Base-by-base conservation (phyloP, 2,113 vertebrate species). In the Thermophis baileyi region DNA sequence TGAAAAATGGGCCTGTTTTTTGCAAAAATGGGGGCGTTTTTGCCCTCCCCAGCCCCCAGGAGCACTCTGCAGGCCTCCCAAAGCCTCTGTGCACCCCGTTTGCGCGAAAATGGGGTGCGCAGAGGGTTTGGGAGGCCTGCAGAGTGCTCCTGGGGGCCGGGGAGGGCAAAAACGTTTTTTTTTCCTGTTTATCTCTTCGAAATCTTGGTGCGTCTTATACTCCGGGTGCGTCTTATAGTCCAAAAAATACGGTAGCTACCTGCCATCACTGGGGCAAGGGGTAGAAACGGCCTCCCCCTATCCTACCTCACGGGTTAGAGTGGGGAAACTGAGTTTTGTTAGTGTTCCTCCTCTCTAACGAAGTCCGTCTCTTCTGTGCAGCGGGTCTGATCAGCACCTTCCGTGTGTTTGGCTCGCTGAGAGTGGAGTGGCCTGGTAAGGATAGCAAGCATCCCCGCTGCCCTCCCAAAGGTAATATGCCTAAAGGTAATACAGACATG, bases 381-480 rank as follows among this genome's bases (percentile, higher is more conserved):
- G 99, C 98, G 97, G 99, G 99, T 91, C 97, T 99, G 96, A 98
- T 99, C 97, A 99, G 98, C 97, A 99, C 99, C 53, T 99, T 99
- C 97, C 98, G 98, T 96, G 98, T 98, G 7, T 99, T 99, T 96
- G 99, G 99, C 93, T 98, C 99, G 87, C 97, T 99, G 97, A 99
- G 97, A 97, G 99, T 99, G 96, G 99, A 99, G 97, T 99, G 99
- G 99, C 99, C 99, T 94, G 99, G 99, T 99, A 99, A 99, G 99
- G 99, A 99, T 98, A 99, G 99, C 96, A 99, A 99, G 97, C 99
- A 99, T 97, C 99, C 99, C 89, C 99, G 99, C 97, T 99, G 99
- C 97, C 99, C 99, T 98, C 99, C 99, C 96, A 99, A 99, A 99
- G 99, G 99, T 99, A 99, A 99, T 99, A 98, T 98, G 97, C 99